Evolutionary conservation across 2,797 vertebrate genomes (phyloP), one percentile per base, ranked within the genome.

Genomic region (Pyrocephalus nanus): DNA sequence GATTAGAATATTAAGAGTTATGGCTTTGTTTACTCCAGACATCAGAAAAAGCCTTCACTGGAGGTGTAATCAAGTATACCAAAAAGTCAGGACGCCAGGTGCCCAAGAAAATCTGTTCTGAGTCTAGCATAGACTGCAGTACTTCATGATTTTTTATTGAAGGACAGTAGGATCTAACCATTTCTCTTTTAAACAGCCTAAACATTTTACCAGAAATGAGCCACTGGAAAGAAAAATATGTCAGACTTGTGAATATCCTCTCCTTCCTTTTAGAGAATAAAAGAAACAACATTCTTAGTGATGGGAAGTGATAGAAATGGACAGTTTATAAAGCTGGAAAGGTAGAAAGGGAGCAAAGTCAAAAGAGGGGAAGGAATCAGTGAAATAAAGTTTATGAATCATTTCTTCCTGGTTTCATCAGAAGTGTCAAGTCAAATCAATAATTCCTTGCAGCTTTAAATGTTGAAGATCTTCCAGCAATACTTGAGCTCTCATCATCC

Each of bases 11-110:
- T 26, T 20, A 67, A 7, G 17, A 64, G 1, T 43, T 86, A 73
- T 1, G 3, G 8, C 12, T 80, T 88, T 4, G 0, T 66, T 65
- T 70, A 50, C 34, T 65, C 34, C 20, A 55, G 47, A 62, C 0
- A 0, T 36, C 34, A 92, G 17, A 43, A 88, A 82, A 83, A 64
- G 2, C 4, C 11, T 79, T 60, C 9, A 27, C 0, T 34, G 11
- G 21, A 61, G 12, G 8, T 71, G 6, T 9, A 79, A 66, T 50
- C 9, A 54, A 6, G 19, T 67, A 47, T 12, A 73, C n/a, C 20
- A 80, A 38, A 70, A 86, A 29, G 8, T 34, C 30, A 55, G 5
- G 6, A 2, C 6, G 57, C 4, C 2, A n/a, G 15, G 3, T 7
- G 1, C 22, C 18, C 27, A 43, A 50, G 13, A 55, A 84, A 54